These are phyloP conservation scores for Chrosomus eos DNA, from an alignment of 2,797 vertebrate species.

Conservation along the genomic window DNA sequence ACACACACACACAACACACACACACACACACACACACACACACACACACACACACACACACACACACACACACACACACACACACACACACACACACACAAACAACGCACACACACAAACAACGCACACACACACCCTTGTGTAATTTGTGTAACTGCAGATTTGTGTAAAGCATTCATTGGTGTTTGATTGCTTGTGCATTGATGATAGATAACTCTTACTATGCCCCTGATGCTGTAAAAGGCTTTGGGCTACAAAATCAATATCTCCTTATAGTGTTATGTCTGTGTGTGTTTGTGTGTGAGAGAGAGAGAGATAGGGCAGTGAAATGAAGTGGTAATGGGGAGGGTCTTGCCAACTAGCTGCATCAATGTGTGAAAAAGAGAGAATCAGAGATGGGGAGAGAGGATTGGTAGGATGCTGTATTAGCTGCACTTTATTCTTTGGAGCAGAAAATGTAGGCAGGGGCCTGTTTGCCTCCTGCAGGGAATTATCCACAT, in stretches of 20 bases:
- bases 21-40: too few species aligned
- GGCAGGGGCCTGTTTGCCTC: slow-evolving; percentile 56
- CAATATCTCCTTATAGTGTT: slow-evolving; percentile 73
- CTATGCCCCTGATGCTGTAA: slow-evolving; percentile 75
- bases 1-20: too few species aligned
- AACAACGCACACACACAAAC: background rate
- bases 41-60: background rate
- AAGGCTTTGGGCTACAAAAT: slow-evolving; percentile 75
- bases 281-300: slow-evolving; percentile 26
- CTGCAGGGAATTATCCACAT: slow-evolving; percentile 37
- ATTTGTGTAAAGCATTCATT: slow-evolving; percentile 10
- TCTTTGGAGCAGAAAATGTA: slow-evolving; percentile 70
- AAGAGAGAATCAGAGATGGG: slow-evolving; percentile 31
- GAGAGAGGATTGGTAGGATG: slow-evolving; percentile 49
- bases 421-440: slow-evolving; percentile 63
- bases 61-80: background rate
- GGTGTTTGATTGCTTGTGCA: slow-evolving; percentile 52
- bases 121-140: background rate
- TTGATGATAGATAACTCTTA: slow-evolving; percentile 64
- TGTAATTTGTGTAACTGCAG: background rate
- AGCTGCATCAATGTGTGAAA: slow-evolving; percentile 55
- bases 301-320: background rate
- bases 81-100: background rate
- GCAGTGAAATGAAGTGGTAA: slow-evolving; percentile 28
- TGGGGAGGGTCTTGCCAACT: slow-evolving; percentile 51